Base-by-base conservation (phyloP, 2,797 vertebrate species). In the Periophthalmus magnuspinnatus region DNA sequence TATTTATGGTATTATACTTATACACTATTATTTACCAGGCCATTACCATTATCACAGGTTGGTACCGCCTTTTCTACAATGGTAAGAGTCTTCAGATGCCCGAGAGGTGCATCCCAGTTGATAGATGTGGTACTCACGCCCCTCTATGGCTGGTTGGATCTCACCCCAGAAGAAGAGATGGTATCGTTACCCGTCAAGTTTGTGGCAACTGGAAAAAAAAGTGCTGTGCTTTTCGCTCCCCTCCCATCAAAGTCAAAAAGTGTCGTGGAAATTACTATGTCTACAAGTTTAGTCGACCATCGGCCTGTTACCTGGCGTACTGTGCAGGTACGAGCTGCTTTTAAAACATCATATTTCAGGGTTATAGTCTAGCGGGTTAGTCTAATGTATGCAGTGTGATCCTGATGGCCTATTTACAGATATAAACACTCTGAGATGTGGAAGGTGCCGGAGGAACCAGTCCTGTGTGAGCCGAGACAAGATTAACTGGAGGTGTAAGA, bases 11-110 rank as follows among this genome's bases (percentile, higher is more conserved):
- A 3, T 28, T 28, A 28, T 28, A 28, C 28, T 28, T 28, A 1
- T 28, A 3, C 28, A 28, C 28, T 28, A 28, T 28, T 28, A 32
- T 57, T 32, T 57, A 32, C n/a, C 9, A 5, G 10, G n/a, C 50
- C 52, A 21, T 65, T 48, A 24, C 22, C 19, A 21, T 36, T 6
- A 13, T 24, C 19, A 62, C 5, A 77, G 65, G 78, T 55, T 74
- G 87, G 82, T 89, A 88, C 73, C 68, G 84, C 21, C 70, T 90
- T 67, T 88, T 71, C 69, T 89, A 84, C 71, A 81, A 68, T 0
- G 87, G 88, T 0, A 62, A 58, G 63, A 79, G 77, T 32, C 72
- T 88, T 50, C 86, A 88, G 63, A 88, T 89, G 86, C 88, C 87
- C 0, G 87, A 88, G 69, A 67, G 70, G 57, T 90, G 88, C 0